phyloP scores from a whole-genome alignment of 1,140 invertebrate species.

The Sitobion miscanthi region DNA sequence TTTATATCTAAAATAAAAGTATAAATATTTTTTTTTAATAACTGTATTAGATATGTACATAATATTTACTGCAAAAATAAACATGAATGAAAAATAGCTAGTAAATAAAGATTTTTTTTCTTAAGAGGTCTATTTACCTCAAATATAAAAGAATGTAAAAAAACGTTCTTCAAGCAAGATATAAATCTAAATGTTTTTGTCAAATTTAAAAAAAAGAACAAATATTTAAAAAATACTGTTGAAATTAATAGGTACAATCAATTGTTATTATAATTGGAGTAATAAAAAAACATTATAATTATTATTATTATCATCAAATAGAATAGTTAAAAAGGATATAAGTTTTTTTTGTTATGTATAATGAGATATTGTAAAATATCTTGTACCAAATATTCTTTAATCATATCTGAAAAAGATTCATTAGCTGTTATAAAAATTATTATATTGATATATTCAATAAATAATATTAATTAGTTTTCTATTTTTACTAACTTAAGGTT shows the following conservation, averaged over 20 bases:
- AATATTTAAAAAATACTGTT: background rate
- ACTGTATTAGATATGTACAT: background rate
- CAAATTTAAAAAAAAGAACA: slow-evolving; percentile 11
- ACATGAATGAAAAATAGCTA: background rate
- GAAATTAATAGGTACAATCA: background rate
- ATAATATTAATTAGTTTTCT: background rate
- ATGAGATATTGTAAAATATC: slow-evolving; percentile 37
- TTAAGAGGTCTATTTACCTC: background rate
- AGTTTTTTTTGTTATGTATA: background rate
- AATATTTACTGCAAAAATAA: slow-evolving; percentile 1
- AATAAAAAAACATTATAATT: background rate
- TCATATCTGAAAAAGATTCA: slow-evolving; percentile 36
- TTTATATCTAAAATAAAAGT: slow-evolving; percentile 51
- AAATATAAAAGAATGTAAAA: slow-evolving; percentile 9
- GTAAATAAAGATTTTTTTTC: background rate
- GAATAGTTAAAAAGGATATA: slow-evolving; percentile 44
- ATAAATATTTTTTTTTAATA: background rate
- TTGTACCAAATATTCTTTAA: slow-evolving; percentile 26
- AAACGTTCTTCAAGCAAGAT: background rate
- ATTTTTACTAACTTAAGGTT: slow-evolving; percentile 25
- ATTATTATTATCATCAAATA: background rate
- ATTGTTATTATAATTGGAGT: background rate
- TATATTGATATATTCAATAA: background rate
- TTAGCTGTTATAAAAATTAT: background rate
- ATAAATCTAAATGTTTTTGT: background rate